phyloP scores from a whole-genome alignment of 2,113 vertebrate genomes.

The Psammodynastes pulverulentus region DNA sequence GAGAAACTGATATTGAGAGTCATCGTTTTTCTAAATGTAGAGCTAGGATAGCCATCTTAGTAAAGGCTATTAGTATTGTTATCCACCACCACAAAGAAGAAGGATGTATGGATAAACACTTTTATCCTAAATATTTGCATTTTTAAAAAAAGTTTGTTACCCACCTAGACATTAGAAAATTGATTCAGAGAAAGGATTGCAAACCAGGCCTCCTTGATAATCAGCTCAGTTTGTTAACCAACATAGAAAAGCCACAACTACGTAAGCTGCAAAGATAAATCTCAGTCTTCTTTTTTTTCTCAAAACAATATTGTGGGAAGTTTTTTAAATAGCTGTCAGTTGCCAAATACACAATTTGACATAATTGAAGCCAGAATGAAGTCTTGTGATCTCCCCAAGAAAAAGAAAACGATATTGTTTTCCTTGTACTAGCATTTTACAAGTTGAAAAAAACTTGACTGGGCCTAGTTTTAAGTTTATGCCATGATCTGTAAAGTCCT shows the following conservation, averaged over 20 bases:
- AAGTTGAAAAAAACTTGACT: not conserved
- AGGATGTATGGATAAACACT: not conserved
- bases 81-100: not conserved
- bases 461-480: not conserved
- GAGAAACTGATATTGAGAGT: not conserved
- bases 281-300: not conserved
- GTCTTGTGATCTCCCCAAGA: not conserved
- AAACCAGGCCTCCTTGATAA: not conserved
- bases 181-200: not conserved
- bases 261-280: not conserved
- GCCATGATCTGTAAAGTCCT: not conserved
- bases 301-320: not conserved
- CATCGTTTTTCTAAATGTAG: not conserved
- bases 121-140: not conserved
- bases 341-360: not conserved
- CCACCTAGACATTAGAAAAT: not conserved
- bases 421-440: not conserved
- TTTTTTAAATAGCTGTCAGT: not conserved
- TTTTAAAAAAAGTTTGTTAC: not conserved
- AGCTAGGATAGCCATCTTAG: not conserved
- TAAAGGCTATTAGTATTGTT: not conserved
- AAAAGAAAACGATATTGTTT: not conserved
- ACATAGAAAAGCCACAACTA: not conserved
- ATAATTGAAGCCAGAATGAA: not conserved
- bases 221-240: not conserved